These are phyloP conservation scores for Atrichornis clamosus DNA, from an alignment of 2,113 vertebrate species.

Conservation along the genomic window DNA sequence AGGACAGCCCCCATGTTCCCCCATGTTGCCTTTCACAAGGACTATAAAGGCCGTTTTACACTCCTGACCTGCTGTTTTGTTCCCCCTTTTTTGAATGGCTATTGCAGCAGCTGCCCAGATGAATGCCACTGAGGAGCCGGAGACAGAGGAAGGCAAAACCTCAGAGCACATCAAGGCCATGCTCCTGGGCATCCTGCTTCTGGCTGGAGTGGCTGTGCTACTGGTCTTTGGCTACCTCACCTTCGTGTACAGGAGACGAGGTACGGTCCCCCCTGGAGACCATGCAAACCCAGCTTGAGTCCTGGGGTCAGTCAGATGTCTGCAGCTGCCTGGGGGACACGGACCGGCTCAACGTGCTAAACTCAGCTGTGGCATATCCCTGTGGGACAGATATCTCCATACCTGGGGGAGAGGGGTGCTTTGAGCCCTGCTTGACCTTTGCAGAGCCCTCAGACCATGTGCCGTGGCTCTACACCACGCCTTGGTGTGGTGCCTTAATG, in stretches of 20 bases:
- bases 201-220: neutral
- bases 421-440: neutral
- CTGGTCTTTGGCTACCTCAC: neutral
- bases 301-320: neutral
- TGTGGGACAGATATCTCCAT: neutral
- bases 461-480: neutral
- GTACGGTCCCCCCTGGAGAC: neutral
- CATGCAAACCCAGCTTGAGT: neutral
- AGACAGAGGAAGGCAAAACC: neutral
- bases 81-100: neutral
- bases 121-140: neutral
- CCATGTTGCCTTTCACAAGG: neutral
- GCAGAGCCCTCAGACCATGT: accelerated
- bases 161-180: neutral
- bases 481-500: neutral
- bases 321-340: neutral
- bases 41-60: neutral
- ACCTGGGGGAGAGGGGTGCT: neutral
- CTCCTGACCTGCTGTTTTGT: neutral
- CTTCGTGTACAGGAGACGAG: neutral
- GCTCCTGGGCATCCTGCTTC: neutral
- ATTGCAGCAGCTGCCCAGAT: neutral
- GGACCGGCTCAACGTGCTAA: neutral
- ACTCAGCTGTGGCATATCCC: neutral
- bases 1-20: neutral